A percentile compares a stretch with the other conserved stretches of the same genome.
These are phyloP conservation scores for Drosophila meridionalis DNA, from an alignment of 2,888 invertebrate species.

Conservation along the genomic window DNA sequence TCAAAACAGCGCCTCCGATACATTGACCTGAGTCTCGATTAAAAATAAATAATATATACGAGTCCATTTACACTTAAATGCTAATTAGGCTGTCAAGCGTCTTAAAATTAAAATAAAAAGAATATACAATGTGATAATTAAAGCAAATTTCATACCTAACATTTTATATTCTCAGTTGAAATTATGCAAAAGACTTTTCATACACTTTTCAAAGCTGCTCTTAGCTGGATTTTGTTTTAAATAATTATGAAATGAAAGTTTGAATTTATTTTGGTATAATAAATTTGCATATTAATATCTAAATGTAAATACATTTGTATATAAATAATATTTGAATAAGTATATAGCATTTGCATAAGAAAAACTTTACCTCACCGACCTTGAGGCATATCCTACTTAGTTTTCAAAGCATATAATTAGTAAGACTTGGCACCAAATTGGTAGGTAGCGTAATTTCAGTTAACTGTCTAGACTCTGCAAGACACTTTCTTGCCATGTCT, in stretches of 20 bases:
- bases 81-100: slow-evolving; percentile 53
- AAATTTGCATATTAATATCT: not conserved
- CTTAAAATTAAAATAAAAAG: slow-evolving; percentile 20
- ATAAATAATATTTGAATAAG: too few species aligned
- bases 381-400: not conserved
- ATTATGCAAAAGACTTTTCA: not conserved
- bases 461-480: not conserved
- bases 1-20: slow-evolving; percentile 28
- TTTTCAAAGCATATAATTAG: not conserved
- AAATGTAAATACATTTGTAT: too few species aligned
- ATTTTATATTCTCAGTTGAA: not conserved
- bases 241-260: not conserved
- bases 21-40: slow-evolving; percentile 60
- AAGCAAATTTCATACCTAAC: slow-evolving; percentile 34
- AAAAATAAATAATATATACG: slow-evolving; percentile 46
- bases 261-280: not conserved
- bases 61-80: slow-evolving; percentile 63
- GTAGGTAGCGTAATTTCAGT: not conserved
- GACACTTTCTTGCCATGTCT: not conserved
- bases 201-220: not conserved
- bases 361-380: not conserved
- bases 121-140: slow-evolving; percentile 64
- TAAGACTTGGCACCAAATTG: not conserved
- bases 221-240: not conserved
- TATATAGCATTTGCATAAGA: too few species aligned